These are phyloP conservation scores for Troides oblongomaculatus DNA, from an alignment of 2,888 invertebrate species.

Conservation along the genomic window DNA sequence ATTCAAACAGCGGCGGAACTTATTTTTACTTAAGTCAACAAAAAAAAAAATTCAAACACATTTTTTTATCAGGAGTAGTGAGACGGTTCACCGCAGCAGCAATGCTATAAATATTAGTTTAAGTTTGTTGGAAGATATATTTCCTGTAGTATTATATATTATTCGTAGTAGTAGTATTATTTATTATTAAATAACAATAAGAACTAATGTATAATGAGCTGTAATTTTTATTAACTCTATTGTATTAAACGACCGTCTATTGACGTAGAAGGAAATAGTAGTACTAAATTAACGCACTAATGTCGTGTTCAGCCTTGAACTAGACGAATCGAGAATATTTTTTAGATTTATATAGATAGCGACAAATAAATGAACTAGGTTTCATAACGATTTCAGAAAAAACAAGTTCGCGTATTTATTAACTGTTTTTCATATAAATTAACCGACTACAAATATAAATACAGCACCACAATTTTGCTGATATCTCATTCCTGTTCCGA, in stretches of 20 bases:
- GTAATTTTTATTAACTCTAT: too few relatives aligned
- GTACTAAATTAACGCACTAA: constrained; percentile 17
- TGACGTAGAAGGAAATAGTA: constrained; percentile 11
- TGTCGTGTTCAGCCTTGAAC: constrained; percentile 15
- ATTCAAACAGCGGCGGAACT: constrained; percentile 31
- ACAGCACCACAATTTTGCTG: too few relatives aligned
- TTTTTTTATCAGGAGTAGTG: too few relatives aligned
- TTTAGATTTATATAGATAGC: constrained; percentile 10
- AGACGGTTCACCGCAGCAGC: too few relatives aligned
- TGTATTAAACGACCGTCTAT: not conserved
- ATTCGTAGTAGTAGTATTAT: too few relatives aligned
- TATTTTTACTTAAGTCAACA: not conserved
- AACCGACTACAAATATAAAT: not conserved
- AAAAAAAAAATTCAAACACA: not conserved
- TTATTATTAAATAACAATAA: too few relatives aligned
- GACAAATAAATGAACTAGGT: constrained; percentile 6
- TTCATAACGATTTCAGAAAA: constrained; percentile 12
- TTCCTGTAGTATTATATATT: too few relatives aligned
- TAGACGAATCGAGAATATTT: constrained; percentile 9
- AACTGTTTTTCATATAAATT: not conserved
- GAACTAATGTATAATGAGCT: too few relatives aligned
- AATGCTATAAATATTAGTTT: too few relatives aligned
- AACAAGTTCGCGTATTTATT: not conserved
- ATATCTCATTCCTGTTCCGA: too few relatives aligned
- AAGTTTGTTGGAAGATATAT: too few relatives aligned